phyloP scores from a whole-genome alignment of 2,888 invertebrate species.

The Scrobipalpa atriplicella region DNA sequence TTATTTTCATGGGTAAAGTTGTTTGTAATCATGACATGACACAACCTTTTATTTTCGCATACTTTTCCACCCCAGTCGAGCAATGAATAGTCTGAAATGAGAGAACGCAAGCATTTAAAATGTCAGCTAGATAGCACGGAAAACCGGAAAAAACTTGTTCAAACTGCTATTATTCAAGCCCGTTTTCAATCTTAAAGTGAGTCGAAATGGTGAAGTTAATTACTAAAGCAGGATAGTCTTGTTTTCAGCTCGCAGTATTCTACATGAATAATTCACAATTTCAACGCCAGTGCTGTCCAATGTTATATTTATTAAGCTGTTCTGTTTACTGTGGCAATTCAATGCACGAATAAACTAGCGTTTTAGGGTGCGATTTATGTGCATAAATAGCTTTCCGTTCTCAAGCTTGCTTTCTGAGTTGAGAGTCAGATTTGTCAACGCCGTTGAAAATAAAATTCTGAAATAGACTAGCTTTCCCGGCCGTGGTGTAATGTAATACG shows the following conservation, averaged over 20 bases:
- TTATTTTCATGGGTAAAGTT: no score
- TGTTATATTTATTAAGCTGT: constrained; percentile 3
- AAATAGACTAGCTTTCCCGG: no score
- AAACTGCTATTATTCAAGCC: neutral
- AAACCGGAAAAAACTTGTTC: constrained; percentile 7
- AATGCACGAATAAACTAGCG: neutral
- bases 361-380: neutral
- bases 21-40: no score
- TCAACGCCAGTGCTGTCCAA: neutral
- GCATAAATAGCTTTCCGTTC: neutral
- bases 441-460: no score
- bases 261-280: constrained; percentile 14
- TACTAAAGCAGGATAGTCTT: constrained; percentile 7
- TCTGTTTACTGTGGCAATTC: neutral
- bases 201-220: neutral
- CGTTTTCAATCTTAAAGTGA: constrained; percentile 17
- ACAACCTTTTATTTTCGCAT: no score
- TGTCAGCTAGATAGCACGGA: neutral
- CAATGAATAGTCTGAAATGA: no score
- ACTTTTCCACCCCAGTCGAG: no score
- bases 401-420: neutral
- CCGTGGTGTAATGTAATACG: no score
- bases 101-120: no score
- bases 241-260: neutral
- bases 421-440: neutral